Percentiles rank a stretch among this genome's conserved stretches.
Evolutionary conservation across 2,113 vertebrate species (phyloP).

Genomic region (Passer montanus): DNA sequence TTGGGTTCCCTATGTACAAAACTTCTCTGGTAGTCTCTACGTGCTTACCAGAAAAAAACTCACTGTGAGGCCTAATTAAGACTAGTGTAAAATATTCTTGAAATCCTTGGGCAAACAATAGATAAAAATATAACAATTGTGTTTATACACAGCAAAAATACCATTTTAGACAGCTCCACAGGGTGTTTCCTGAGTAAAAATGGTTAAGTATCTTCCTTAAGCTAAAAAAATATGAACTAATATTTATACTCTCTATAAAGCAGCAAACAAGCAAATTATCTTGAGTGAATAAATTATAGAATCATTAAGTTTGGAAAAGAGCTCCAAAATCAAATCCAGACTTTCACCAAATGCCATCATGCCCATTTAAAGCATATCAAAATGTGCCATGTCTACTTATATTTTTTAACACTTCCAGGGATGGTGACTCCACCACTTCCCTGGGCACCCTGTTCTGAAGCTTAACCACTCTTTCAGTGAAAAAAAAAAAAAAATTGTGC

Average conservation of each 20-base stretch:
- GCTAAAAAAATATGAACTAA: neutral
- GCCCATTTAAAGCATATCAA: neutral
- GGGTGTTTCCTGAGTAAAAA: neutral
- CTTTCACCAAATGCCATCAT: neutral
- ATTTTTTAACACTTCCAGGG: neutral
- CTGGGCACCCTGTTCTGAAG: neutral
- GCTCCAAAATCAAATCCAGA: neutral
- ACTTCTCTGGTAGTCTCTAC: neutral
- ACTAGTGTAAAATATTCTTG: neutral
- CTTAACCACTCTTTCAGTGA: neutral
- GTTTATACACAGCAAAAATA: neutral
- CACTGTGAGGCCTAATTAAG: neutral
- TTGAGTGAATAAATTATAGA: neutral
- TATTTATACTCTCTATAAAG: neutral
- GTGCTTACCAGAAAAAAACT: neutral
- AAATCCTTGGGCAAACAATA: neutral
- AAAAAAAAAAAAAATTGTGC: neutral
- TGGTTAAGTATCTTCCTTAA: neutral
- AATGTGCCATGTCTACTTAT: no score
- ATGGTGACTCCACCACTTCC: neutral
- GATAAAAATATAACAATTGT: neutral
- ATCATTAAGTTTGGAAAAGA: neutral
- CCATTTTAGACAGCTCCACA: neutral
- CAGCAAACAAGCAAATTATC: neutral
- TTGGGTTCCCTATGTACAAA: rapidly evolving